Evolutionary conservation across 2,113 vertebrate genomes (phyloP), one percentile per base, ranked within the genome.

Genomic region (Eulemur macaco): DNA sequence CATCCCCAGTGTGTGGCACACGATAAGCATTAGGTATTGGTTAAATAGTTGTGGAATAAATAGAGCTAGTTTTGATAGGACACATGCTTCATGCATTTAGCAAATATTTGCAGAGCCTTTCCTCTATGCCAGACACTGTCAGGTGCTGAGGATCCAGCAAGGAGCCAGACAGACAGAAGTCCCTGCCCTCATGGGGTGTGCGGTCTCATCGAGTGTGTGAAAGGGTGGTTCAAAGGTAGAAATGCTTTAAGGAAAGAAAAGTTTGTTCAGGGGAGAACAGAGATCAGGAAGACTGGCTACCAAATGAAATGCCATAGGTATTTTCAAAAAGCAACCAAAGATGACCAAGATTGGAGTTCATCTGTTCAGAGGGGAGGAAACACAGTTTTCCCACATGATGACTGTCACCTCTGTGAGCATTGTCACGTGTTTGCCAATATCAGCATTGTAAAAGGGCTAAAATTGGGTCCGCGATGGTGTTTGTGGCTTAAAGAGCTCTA

Each of bases 31-130:
- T n/a, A 54, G 56, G 92, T 64, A 29, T 66, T 58, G 37, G 31
- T 69, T 74, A 78, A 80, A 54, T 73, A 68, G 71, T 92, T 94
- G n/a, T 93, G 93, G 74, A 66, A 31, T 63, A 91, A 92, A 37
- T 71, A 76, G n/a, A 89, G 56, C 50, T 64, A 23, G 68, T 52
- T 95, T 94, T 47, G 69, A 63, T 29, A 91, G 34, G 42, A 23
- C 64, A 34, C 13, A 39, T 17, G 39, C 77, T 39, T 87, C 94
- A 91, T 63, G 25, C 60, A 1, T 64, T 77, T 83, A 77, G 80
- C 66, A 76, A 21, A 27, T 87, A 58, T 66, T 95, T 37, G n/a
- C 29, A 15, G 71, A 82, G 52, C 71, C 58, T 18, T 4, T 60
- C 0, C 34, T 31, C 12, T 9, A 1, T n/a, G 58, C 74, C 63